Evolutionary conservation across 1,140 invertebrate genomes (phyloP).

Genomic region (Philotrypesis tridentata): DNA sequence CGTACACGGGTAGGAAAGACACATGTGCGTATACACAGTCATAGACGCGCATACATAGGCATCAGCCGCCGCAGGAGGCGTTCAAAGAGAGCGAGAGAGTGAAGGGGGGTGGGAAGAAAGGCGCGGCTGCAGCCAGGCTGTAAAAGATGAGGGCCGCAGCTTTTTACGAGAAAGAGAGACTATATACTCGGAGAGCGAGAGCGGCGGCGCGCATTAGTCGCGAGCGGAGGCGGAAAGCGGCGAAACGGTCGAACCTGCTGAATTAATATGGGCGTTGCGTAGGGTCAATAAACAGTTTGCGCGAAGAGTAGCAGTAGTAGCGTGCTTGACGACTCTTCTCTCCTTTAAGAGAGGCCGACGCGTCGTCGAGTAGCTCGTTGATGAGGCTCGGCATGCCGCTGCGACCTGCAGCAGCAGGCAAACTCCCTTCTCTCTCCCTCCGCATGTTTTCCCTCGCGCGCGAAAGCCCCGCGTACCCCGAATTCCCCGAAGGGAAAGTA

Average conservation of each 20-base stretch:
- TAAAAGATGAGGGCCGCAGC: no score
- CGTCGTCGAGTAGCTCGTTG: neutral
- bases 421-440: no score
- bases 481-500: conserved; percentile 6
- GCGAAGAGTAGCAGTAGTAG: no score
- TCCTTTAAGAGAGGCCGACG: neutral
- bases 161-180: no score
- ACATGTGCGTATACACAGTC: neutral
- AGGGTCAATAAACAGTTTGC: conserved; percentile 13
- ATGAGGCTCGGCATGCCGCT: neutral
- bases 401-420: no score
- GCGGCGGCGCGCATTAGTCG: neutral
- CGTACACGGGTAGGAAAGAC: neutral
- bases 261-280: conserved; percentile 2
- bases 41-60: neutral
- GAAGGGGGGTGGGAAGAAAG: no score
- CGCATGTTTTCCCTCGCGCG: neutral
- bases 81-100: no score
- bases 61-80: neutral
- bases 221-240: no score
- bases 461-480: neutral
- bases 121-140: no score
- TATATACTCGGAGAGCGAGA: neutral
- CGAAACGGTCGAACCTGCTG: neutral
- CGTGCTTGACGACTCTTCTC: neutral